Evolutionary conservation across 2,113 vertebrate genomes (phyloP).

Genomic region (Tautogolabrus adspersus): DNA sequence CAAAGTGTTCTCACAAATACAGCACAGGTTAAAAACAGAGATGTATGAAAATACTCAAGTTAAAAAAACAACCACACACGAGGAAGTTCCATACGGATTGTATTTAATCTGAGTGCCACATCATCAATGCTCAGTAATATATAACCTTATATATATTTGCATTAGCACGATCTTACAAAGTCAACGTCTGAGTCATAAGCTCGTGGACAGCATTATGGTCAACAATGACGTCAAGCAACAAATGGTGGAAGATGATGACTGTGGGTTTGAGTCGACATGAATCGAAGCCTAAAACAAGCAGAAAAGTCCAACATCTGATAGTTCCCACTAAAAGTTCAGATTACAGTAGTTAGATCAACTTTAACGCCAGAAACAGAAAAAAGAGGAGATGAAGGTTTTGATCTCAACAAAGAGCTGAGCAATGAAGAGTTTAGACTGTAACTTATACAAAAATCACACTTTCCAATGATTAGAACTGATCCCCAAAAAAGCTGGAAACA

Average conservation of each 20-base stretch:
- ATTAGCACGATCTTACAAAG: slow-evolving; percentile 25
- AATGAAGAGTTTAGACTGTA: background rate
- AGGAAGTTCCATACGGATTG: slow-evolving; percentile 1
- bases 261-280: slow-evolving; percentile 1
- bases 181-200: slow-evolving; percentile 6
- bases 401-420: slow-evolving; percentile 3
- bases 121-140: slow-evolving; percentile 38
- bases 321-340: background rate
- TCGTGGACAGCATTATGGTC: slow-evolving; percentile 8
- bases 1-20: background rate
- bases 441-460: background rate
- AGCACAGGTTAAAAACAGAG: too few relatives aligned
- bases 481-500: background rate
- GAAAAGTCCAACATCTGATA: slow-evolving; percentile 15
- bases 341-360: background rate
- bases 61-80: background rate
- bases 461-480: background rate
- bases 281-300: slow-evolving; percentile 39
- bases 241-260: background rate
- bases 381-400: slow-evolving; percentile 6
- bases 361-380: background rate
- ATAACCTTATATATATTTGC: slow-evolving; percentile 26
- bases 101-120: slow-evolving; percentile 54
- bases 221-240: slow-evolving; percentile 17
- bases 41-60: background rate